Evolutionary conservation across 2,888 invertebrate genomes (phyloP).

Genomic region (Emesis furor): DNA sequence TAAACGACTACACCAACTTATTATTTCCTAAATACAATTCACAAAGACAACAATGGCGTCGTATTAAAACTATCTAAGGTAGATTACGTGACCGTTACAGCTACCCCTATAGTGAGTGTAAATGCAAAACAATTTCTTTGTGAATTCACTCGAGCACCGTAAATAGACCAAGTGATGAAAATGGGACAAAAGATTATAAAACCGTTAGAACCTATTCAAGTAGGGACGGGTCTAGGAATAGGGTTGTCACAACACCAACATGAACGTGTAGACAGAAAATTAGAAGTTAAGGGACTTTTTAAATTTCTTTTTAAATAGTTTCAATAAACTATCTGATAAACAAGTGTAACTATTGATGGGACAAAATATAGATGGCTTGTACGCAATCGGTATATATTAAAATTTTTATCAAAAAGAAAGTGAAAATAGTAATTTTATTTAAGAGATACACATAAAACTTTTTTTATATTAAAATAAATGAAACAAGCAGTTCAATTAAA

Average conservation of each 20-base stretch:
- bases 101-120: conserved; percentile 1
- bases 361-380: too few species aligned
- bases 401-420: too few species aligned
- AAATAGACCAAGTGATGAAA: conserved; percentile 39
- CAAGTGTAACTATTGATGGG: too few species aligned
- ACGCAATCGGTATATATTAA: too few species aligned
- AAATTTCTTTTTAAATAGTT: too few species aligned
- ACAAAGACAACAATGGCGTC: background rate
- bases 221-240: conserved; percentile 16
- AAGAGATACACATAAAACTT: too few species aligned
- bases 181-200: conserved; percentile 34
- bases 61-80: background rate
- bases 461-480: too few species aligned
- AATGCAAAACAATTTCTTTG: conserved; percentile 22
- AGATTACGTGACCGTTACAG: background rate
- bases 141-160: conserved; percentile 22
- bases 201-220: conserved; percentile 40
- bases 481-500: too few species aligned
- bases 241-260: background rate
- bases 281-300: too few species aligned
- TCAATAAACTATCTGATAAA: too few species aligned
- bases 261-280: too few species aligned
- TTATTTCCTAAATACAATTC: background rate
- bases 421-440: too few species aligned
- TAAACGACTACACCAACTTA: background rate